phyloP scores from a whole-genome alignment of 2,797 vertebrate genomes.

The Selene dorsalis region DNA sequence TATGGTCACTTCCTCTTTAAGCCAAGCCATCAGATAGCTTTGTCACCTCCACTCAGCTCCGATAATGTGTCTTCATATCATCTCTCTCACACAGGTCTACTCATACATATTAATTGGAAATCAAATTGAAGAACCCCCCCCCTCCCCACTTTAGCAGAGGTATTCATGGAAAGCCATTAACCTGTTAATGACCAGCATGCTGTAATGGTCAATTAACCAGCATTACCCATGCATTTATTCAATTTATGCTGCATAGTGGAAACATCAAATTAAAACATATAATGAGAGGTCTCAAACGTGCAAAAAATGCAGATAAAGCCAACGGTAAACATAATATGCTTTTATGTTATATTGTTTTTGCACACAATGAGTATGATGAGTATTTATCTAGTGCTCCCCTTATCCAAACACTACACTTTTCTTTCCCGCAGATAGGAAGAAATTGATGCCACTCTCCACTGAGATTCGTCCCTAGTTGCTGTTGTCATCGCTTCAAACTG shows the following conservation, averaged over 20 bases:
- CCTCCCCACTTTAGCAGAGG: slow-evolving; percentile 59
- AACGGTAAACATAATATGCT: background rate
- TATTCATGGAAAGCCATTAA: slow-evolving; percentile 79
- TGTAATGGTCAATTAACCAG: slow-evolving; percentile 68
- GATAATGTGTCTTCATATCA: slow-evolving; percentile 73
- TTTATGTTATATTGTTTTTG: slow-evolving; percentile 2
- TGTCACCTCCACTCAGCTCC: slow-evolving; percentile 64
- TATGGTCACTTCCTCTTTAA: slow-evolving; percentile 62
- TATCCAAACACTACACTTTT: slow-evolving; percentile 44
- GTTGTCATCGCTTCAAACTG: slow-evolving; percentile 78
- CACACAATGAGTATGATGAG: background rate
- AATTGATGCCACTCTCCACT: slow-evolving; percentile 60
- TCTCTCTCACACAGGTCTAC: slow-evolving; percentile 56
- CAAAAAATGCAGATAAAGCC: slow-evolving; percentile 37
- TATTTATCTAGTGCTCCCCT: slow-evolving; percentile 42
- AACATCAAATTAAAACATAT: slow-evolving; percentile 39
- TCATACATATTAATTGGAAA: slow-evolving; percentile 80
- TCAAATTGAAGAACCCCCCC: slow-evolving; percentile 64
- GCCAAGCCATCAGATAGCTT: slow-evolving; percentile 71
- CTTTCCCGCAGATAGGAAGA: slow-evolving; percentile 49
- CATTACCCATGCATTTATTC: slow-evolving; percentile 67
- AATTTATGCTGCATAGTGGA: slow-evolving; percentile 58
- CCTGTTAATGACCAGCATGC: slow-evolving; percentile 70
- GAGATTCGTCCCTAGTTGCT: slow-evolving; percentile 69
- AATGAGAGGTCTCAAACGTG: slow-evolving; percentile 24